These are phyloP conservation scores for Pungitius pungitius DNA, from an alignment of 2,113 vertebrate species.

Conservation along the genomic window DNA sequence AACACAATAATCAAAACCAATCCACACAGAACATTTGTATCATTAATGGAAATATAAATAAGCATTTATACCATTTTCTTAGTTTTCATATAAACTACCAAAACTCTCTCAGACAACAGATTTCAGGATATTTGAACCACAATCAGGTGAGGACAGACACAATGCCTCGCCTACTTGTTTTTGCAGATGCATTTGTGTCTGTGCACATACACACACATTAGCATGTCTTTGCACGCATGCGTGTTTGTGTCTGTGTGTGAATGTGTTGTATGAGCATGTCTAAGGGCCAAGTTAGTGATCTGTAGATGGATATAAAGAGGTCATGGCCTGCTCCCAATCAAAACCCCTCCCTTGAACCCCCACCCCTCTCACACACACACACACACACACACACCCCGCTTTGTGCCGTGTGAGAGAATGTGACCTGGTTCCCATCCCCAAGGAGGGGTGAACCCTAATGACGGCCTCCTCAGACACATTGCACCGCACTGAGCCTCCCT, in stretches of 20 bases:
- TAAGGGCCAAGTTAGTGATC: constrained; percentile 79
- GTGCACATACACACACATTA: constrained; percentile 45
- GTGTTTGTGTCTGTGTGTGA: constrained; percentile 50
- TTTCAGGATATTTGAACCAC: not conserved
- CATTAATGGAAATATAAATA: not conserved
- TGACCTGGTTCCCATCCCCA: constrained; percentile 86
- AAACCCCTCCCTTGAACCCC: constrained; percentile 73
- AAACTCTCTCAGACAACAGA: not conserved
- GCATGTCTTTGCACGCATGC: constrained; percentile 58
- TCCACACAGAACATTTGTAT: not conserved
- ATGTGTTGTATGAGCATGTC: constrained; percentile 63
- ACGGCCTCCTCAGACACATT: constrained; percentile 77
- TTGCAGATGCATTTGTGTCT: constrained; percentile 43
- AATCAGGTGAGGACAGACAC: constrained; percentile 9
- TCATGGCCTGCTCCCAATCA: constrained; percentile 81
- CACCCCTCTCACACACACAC: constrained; percentile 46
- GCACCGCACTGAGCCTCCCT: constrained; percentile 68
- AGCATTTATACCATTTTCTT: not conserved
- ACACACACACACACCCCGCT: constrained; percentile 76
- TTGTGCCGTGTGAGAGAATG: constrained; percentile 83
- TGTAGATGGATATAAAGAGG: constrained; percentile 86
- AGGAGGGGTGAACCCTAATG: constrained; percentile 79
- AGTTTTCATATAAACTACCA: not conserved
- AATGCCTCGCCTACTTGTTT: constrained; percentile 27
- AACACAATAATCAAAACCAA: not conserved